Percentiles rank a stretch among this genome's conserved stretches.
These are phyloP conservation scores for Hippoglossus hippoglossus DNA, from an alignment of 2,797 vertebrate species.

Conservation along the genomic window DNA sequence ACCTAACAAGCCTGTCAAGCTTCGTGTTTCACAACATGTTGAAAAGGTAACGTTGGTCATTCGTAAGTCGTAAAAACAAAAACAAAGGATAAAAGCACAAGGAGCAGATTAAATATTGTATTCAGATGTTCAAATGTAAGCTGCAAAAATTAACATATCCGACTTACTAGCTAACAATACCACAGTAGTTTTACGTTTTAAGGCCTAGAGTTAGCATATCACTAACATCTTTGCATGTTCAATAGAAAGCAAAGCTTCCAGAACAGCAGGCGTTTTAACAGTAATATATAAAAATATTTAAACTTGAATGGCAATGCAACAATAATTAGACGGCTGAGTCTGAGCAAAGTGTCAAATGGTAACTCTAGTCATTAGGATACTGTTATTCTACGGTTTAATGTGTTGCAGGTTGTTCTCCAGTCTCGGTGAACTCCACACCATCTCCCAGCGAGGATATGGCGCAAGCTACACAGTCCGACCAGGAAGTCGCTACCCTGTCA, in stretches of 20 bases:
- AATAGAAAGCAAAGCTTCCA: no score
- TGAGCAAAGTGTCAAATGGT: no score
- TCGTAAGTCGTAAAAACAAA: background rate
- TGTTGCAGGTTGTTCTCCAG: slow-evolving; percentile 97
- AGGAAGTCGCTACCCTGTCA: slow-evolving; percentile 94
- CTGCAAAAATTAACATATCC: no score
- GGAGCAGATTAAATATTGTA: background rate
- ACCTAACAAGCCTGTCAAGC: background rate
- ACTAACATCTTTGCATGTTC: no score
- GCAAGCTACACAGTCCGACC: slow-evolving; percentile 94
- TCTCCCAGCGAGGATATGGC: slow-evolving; percentile 95
- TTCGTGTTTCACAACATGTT: background rate
- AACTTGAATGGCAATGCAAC: no score
- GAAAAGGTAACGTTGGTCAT: background rate
- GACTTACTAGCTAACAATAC: no score
- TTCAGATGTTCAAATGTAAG: background rate
- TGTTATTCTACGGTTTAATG: slow-evolving; percentile 35
- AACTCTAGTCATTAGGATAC: no score
- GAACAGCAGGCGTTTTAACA: no score
- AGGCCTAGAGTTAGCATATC: no score
- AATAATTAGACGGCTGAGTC: no score
- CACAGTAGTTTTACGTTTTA: background rate
- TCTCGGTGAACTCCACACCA: slow-evolving; percentile 96
- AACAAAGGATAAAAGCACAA: background rate
- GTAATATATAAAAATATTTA: no score